phyloP scores from a whole-genome alignment of 1,140 invertebrate species.

The Anoplophora glabripennis region DNA sequence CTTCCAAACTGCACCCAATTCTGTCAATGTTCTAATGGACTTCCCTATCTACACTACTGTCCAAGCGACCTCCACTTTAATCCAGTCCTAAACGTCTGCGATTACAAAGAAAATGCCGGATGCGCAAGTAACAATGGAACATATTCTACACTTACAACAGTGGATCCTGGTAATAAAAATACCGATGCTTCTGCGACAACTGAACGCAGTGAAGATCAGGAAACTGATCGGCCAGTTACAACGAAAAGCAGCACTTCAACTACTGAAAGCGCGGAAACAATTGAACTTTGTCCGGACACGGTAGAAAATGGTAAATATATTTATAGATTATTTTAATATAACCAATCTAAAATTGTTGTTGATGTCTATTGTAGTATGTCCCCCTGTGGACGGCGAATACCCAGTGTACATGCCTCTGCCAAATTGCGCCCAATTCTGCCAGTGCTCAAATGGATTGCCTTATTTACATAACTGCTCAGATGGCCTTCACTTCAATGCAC shows the following conservation, averaged over 20 bases:
- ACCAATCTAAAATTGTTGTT: too few species aligned
- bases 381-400: background rate
- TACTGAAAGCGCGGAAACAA: background rate
- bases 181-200: too few species aligned
- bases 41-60: constrained; percentile 47
- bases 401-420: constrained; percentile 22
- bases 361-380: background rate
- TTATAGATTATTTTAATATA: too few species aligned
- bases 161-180: too few species aligned
- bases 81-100: constrained; percentile 40
- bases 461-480: constrained; percentile 45
- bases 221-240: too few species aligned
- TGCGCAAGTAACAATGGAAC: constrained; percentile 26
- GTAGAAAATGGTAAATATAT: background rate
- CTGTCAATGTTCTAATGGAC: constrained; percentile 56
- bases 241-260: background rate
- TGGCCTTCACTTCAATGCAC: constrained; percentile 46
- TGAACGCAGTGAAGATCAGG: too few species aligned
- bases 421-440: constrained; percentile 58
- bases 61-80: constrained; percentile 47
- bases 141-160: too few species aligned
- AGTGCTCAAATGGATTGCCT: constrained; percentile 53
- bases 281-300: too few species aligned
- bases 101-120: constrained; percentile 38
- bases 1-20: constrained; percentile 54